These are phyloP conservation scores for Sycophila sp. DNA, from an alignment of 1,140 invertebrate genomes.

Conservation along the genomic window DNA sequence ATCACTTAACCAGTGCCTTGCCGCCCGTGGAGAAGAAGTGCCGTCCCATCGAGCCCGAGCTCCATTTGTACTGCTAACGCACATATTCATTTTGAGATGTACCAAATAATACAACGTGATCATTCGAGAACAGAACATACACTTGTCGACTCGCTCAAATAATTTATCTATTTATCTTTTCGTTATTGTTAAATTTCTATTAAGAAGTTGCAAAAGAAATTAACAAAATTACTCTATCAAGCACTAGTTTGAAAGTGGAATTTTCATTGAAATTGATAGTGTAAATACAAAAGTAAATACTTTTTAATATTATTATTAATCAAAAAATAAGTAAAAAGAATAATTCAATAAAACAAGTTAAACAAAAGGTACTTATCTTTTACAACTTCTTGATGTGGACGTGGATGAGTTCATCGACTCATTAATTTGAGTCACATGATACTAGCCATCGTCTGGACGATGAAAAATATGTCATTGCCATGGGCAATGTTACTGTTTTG, in stretches of 20 bases:
- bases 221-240: too few species aligned
- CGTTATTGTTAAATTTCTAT: background rate
- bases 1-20: constrained; percentile 15
- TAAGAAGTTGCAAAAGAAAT: too few species aligned
- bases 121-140: background rate
- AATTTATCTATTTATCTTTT: background rate
- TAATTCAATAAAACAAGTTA: too few species aligned
- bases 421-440: constrained; percentile 25
- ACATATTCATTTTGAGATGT: constrained; percentile 10
- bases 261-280: too few species aligned
- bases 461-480: constrained; percentile 19
- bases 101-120: constrained; percentile 21
- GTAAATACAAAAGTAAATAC: too few species aligned
- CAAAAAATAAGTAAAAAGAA: too few species aligned
- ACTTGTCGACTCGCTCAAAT: background rate
- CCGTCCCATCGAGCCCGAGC: background rate
- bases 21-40: background rate
- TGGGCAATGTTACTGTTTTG: constrained; percentile 10
- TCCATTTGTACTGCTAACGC: constrained; percentile 10
- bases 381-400: background rate
- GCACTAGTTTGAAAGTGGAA: too few species aligned
- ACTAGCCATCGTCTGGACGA: background rate
- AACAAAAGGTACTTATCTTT: background rate
- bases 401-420: constrained; percentile 23
- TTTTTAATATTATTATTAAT: too few species aligned